Conservation (phyloP, 2,888 invertebrate genomes). For the Amiota minor region DNA sequence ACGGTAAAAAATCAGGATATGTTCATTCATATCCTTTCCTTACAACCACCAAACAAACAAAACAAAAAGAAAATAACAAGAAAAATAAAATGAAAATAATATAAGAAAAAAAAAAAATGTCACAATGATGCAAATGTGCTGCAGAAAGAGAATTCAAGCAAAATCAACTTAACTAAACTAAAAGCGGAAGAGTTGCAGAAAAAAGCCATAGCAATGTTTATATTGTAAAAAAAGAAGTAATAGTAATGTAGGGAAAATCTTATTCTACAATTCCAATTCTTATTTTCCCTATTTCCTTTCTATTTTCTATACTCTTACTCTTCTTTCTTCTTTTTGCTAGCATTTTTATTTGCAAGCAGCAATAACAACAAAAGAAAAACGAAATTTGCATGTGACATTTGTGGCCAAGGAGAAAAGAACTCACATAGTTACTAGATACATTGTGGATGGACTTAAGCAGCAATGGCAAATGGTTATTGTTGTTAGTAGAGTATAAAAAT, state of each 20-base stretch:
- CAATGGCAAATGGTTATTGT: too few relatives aligned
- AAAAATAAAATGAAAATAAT: conserved; percentile 4
- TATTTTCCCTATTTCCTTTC: not conserved
- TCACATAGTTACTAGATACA: not conserved
- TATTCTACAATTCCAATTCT: not conserved
- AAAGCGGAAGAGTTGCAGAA: not conserved
- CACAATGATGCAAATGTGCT: not conserved
- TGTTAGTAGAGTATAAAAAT: too few relatives aligned
- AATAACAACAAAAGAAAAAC: not conserved
- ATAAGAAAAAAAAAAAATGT: not conserved
- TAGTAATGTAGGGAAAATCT: not conserved
- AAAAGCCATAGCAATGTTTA: not conserved
- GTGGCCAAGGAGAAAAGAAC: not conserved
- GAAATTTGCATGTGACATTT: conserved; percentile 5
- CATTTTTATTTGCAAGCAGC: not conserved
- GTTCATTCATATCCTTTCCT: not conserved
- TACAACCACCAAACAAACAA: not conserved
- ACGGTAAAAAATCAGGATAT: too few relatives aligned
- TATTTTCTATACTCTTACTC: not conserved
- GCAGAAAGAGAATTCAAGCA: not conserved
- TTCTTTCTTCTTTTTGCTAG: not conserved
- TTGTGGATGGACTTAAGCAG: not conserved
- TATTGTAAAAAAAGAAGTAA: not conserved
- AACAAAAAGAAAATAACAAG: not conserved
- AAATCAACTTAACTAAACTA: not conserved